Base-by-base conservation (phyloP, 2,888 invertebrate species). In the Pseudococcus longispinus region DNA sequence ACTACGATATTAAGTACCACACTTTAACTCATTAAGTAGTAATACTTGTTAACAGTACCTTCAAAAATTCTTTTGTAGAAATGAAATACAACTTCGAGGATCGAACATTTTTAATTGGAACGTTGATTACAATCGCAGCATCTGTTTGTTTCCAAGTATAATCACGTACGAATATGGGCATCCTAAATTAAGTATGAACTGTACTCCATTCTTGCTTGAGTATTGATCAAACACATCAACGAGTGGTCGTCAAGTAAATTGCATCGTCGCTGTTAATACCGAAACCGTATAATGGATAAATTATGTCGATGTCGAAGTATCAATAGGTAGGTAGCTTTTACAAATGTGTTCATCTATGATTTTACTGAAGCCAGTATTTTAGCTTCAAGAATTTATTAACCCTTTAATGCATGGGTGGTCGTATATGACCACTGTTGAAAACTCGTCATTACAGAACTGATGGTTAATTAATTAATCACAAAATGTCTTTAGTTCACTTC, bases 111-210 rank as follows among this genome's bases (percentile, higher is more conserved):
- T 83, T 82, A 42, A 83, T 20, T 42, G 83, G 87, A 37, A 87
- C n/a, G 2, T 44, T 65, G n/a, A 87, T 82, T 13, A 77, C 26
- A 18, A 87, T 65, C 15, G 82, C 42, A 15, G 42, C 9, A 0
- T 60, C 32, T 23, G 46, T 87, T 65, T 87, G 87, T 82, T 65
- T 83, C 87, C 87, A 87, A 23, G n/a, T 26, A n/a, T 83, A 87
- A 44, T 82, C 60, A 8, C 37, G 46, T 37, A 82, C 15, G 32
- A 87, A 65, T 37, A 87, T 42, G n/a, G 87, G 87, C 80, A 80
- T 65, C 46, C 37, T 83, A 15, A 60, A 32, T 18, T 51, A 60
- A 1, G 2, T 65, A 26, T 26, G n/a, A 42, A 42, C 9, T 20
- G 20, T 82, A 11, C 82, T 82, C 26, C 29, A 29, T 29, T 51